phyloP scores from a whole-genome alignment of 2,113 vertebrate genomes.

The Tretioscincus oriximinensis region DNA sequence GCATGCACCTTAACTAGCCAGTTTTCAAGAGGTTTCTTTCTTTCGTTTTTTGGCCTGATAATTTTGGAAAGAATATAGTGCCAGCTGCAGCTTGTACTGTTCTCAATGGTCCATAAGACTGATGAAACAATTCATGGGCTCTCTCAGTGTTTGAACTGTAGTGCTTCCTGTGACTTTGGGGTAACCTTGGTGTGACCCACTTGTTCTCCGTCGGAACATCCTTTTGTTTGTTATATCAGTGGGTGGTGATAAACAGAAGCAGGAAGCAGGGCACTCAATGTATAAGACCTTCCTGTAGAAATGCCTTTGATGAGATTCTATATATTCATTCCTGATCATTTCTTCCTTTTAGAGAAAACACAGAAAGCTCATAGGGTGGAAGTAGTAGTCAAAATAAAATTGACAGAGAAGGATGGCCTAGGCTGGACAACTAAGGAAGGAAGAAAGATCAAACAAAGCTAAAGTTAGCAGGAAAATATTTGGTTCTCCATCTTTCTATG shows the following conservation, averaged over 20 bases:
- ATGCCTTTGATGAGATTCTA: constrained; percentile 2
- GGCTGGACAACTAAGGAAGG: neutral
- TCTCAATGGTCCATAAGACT: neutral
- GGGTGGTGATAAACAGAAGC: constrained; percentile 4
- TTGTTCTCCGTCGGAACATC: neutral
- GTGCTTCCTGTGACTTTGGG: constrained; percentile 6
- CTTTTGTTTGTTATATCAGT: neutral
- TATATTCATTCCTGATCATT: neutral
- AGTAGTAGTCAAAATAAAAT: constrained; percentile 8
- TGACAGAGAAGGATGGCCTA: neutral
- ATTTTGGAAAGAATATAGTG: too few species aligned
- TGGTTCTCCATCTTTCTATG: neutral
- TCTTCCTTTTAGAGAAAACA: constrained; percentile 4
- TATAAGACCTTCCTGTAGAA: constrained; percentile 20
- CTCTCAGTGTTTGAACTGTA: neutral
- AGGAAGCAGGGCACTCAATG: constrained; percentile 5
- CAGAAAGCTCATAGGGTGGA: neutral
- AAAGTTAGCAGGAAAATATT: neutral
- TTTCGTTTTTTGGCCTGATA: too few species aligned
- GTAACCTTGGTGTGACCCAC: neutral
- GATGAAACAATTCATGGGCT: neutral
- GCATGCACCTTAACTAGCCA: too few species aligned
- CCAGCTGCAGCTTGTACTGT: too few species aligned
- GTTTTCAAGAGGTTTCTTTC: too few species aligned
- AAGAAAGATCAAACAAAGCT: constrained; percentile 11